A percentile compares a stretch with the other conserved stretches of the same genome.
These are phyloP conservation scores for Bombylius major DNA, from an alignment of 2,888 invertebrate genomes.

Conservation along the genomic window DNA sequence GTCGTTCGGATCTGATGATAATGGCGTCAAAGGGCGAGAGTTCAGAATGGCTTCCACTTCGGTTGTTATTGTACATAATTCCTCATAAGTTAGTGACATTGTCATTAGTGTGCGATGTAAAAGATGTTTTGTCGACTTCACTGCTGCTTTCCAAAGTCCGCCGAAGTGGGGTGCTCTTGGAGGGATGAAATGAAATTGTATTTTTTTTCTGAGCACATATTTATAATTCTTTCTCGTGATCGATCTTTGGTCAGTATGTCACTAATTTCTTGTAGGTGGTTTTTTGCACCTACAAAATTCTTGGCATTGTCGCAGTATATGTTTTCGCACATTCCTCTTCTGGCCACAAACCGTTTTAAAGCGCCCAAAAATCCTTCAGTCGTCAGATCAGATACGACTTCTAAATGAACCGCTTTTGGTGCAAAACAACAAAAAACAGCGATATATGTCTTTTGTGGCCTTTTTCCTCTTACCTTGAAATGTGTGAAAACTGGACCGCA, in stretches of 20 bases:
- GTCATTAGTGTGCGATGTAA: background rate
- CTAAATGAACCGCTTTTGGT: slow-evolving; percentile 11
- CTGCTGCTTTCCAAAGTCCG: slow-evolving; percentile 7
- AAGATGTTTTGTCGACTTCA: slow-evolving; percentile 3
- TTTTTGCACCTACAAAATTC: background rate
- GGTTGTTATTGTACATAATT: background rate
- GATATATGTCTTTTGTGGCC: background rate
- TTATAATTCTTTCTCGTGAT: background rate
- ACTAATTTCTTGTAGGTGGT: background rate
- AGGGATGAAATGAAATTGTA: slow-evolving; percentile 4
- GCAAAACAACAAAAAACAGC: slow-evolving; percentile 3
- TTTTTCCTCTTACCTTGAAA: too few relatives aligned
- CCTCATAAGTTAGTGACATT: background rate
- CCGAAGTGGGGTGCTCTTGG: slow-evolving; percentile 3
- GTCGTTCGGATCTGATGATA: slow-evolving; percentile 15
- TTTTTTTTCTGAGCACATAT: background rate
- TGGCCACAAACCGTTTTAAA: slow-evolving; percentile 9
- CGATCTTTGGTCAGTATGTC: background rate
- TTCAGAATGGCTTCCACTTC: slow-evolving; percentile 18
- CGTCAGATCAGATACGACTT: slow-evolving; percentile 5
- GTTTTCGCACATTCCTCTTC: slow-evolving; percentile 5
- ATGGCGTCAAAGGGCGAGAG: slow-evolving; percentile 10
- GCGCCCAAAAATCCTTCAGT: slow-evolving; percentile 6
- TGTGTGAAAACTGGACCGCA: background rate
- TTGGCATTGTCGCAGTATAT: slow-evolving; percentile 4